phyloP scores from a whole-genome alignment of 2,113 vertebrate species.

The Cisticola juncidis region DNA sequence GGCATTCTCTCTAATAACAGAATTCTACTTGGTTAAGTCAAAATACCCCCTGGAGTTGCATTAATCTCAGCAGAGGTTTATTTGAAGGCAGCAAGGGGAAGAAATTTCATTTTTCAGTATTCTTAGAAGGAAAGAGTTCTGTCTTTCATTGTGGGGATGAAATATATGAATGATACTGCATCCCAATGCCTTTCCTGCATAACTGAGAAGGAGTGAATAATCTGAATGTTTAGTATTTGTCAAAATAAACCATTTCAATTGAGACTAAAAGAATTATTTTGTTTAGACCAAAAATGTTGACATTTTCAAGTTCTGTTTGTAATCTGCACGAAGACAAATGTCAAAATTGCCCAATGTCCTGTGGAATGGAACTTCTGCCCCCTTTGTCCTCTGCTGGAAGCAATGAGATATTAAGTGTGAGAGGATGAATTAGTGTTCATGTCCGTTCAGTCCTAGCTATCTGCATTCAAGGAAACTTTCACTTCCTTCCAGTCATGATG shows the following conservation, averaged over 20 bases:
- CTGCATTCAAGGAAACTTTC: conserved; percentile 8
- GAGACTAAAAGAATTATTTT: conserved; percentile 10
- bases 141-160: neutral
- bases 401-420: conserved; percentile 31
- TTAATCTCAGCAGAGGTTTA: neutral
- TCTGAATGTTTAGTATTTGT: neutral
- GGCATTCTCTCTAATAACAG: neutral
- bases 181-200: neutral
- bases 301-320: neutral
- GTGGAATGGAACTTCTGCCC: conserved; percentile 10
- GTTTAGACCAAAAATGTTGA: conserved; percentile 31
- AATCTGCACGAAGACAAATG: conserved; percentile 16
- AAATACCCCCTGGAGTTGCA: neutral
- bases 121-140: neutral
- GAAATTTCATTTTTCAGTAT: neutral
- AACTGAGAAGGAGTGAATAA: neutral
- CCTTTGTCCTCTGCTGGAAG: neutral
- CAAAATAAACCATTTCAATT: neutral
- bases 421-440: conserved; percentile 16
- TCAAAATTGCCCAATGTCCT: conserved; percentile 32
- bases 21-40: neutral
- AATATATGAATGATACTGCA: neutral
- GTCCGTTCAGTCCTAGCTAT: neutral
- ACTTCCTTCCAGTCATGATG: conserved; percentile 16
- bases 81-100: neutral